Evolutionary conservation across 1,140 invertebrate genomes (phyloP).

Genomic region (Colletes gigas): DNA sequence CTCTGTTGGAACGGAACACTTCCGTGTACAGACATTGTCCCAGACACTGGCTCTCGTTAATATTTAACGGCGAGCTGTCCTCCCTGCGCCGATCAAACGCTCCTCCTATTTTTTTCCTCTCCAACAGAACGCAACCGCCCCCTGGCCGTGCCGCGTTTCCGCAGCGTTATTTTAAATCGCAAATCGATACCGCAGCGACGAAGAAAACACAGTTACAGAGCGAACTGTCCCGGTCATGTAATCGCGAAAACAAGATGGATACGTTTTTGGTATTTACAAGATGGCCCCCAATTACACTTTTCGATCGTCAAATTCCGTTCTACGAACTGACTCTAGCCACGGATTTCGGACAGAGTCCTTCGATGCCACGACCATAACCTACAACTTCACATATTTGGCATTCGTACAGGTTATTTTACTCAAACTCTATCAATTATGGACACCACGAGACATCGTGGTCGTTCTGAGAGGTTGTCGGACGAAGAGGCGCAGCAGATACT

Average conservation of each 20-base stretch:
- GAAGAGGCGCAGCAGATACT: slow-evolving; percentile 50
- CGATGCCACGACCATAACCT: not conserved
- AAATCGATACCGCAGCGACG: slow-evolving; percentile 55
- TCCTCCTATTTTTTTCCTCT: slow-evolving; percentile 58
- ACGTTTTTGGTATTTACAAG: not conserved
- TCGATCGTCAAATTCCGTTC: not conserved
- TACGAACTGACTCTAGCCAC: too few species aligned
- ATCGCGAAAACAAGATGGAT: slow-evolving; percentile 11
- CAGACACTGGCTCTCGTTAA: slow-evolving; percentile 47
- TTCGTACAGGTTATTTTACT: too few species aligned
- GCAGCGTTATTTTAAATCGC: slow-evolving; percentile 60
- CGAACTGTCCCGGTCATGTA: not conserved
- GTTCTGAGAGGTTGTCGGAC: not conserved
- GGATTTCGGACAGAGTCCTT: not conserved
- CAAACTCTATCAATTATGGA: slow-evolving; percentile 17
- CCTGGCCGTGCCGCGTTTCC: slow-evolving; percentile 24
- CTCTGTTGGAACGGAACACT: slow-evolving; percentile 9
- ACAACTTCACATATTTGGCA: not conserved
- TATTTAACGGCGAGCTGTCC: slow-evolving; percentile 47
- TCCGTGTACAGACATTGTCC: slow-evolving; percentile 35
- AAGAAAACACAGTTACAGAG: slow-evolving; percentile 16
- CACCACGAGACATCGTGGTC: not conserved
- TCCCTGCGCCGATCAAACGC: slow-evolving; percentile 19
- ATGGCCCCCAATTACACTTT: not conserved
- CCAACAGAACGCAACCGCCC: slow-evolving; percentile 45